Conservation (phyloP, 2,888 invertebrate species). For the Heliconius cydno region DNA sequence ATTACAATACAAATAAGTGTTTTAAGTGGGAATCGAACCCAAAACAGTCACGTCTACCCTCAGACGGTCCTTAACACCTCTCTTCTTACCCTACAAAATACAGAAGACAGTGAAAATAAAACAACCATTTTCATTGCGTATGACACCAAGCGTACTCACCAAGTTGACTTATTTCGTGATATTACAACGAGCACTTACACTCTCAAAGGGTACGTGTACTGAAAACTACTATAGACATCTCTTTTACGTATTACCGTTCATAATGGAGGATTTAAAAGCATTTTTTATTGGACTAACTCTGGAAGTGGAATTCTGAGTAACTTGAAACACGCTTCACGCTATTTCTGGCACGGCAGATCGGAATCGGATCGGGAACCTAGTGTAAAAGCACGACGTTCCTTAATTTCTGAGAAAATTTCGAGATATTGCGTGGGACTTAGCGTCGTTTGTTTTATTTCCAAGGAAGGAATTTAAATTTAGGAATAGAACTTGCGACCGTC, state of each 20-base stretch:
- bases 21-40: background rate
- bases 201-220: slow-evolving; percentile 5
- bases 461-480: too few species aligned
- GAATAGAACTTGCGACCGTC: background rate
- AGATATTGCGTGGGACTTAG: too few species aligned
- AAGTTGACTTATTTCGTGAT: slow-evolving; percentile 9
- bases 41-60: background rate
- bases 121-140: background rate
- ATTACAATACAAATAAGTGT: background rate
- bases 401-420: too few species aligned
- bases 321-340: background rate
- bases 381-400: too few species aligned
- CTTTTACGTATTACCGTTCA: slow-evolving; percentile 4
- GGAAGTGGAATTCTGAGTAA: background rate
- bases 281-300: background rate
- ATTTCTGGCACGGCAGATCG: background rate
- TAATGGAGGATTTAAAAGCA: slow-evolving; percentile 14
- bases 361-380: too few species aligned
- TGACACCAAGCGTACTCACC: slow-evolving; percentile 14
- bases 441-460: too few species aligned
- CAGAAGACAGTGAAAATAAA: background rate
- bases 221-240: background rate
- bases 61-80: too few species aligned
- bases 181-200: slow-evolving; percentile 2
- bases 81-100: background rate